phyloP scores from a whole-genome alignment of 1,140 invertebrate species.

The Armadillidium nasatum region DNA sequence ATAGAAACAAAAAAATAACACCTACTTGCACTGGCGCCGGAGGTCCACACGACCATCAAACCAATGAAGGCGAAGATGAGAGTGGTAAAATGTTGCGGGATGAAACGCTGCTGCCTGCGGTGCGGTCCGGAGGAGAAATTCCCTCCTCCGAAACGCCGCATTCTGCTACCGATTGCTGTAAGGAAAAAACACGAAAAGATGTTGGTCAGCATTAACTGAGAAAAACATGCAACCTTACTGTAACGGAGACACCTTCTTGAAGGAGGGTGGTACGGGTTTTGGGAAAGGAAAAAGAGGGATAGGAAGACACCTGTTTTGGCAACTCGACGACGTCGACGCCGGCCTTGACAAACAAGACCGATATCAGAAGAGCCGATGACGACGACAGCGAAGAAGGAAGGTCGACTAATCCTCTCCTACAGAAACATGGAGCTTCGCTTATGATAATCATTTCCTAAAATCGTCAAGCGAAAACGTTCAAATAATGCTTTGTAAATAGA shows the following conservation, averaged over 20 bases:
- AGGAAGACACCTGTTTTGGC: neutral
- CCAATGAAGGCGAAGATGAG: neutral
- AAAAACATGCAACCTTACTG: constrained; percentile 4
- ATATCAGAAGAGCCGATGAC: too few relatives aligned
- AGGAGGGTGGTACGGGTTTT: neutral
- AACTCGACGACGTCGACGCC: neutral
- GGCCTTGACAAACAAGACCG: too few relatives aligned
- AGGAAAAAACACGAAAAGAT: neutral
- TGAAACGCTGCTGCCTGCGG: neutral
- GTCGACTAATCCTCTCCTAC: neutral
- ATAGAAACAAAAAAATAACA: neutral
- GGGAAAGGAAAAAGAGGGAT: neutral
- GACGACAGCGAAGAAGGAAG: neutral
- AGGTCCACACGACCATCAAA: neutral
- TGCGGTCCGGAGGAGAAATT: constrained; percentile 5
- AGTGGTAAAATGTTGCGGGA: neutral
- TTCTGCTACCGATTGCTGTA: neutral
- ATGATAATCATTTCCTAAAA: neutral
- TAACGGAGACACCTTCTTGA: neutral
- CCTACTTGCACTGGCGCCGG: constrained; percentile 4
- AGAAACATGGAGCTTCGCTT: neutral
- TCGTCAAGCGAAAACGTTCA: neutral
- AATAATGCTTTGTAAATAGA: too few relatives aligned
- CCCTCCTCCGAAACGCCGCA: constrained; percentile 1
- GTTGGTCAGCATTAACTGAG: neutral